A percentile compares a stretch with the other conserved stretches of the same genome.
Evolutionary conservation across 2,888 invertebrate species (phyloP).

Genomic region (Dolomedes plantarius): DNA sequence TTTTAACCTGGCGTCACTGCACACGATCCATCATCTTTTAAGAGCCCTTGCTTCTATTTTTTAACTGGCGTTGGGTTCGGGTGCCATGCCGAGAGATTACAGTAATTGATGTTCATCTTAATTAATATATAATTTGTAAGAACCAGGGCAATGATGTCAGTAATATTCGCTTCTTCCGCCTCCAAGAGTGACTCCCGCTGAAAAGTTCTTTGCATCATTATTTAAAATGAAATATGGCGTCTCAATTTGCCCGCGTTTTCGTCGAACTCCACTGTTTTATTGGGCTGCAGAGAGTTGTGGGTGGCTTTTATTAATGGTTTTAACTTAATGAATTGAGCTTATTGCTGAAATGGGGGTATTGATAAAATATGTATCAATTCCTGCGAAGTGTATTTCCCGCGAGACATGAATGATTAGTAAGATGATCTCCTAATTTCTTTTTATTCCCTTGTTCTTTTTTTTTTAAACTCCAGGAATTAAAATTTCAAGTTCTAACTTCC

Average conservation of each 20-base stretch:
- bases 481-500: no score
- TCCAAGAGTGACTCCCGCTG: constrained; percentile 2
- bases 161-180: neutral
- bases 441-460: no score
- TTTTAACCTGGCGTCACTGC: neutral
- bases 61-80: neutral
- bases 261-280: neutral
- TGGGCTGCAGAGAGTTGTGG: neutral
- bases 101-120: constrained; percentile 10
- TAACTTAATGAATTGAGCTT: neutral
- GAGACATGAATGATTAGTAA: no score
- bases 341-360: neutral
- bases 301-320: neutral
- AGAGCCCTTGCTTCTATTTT: neutral
- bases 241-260: neutral
- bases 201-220: neutral
- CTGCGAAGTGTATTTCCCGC: no score
- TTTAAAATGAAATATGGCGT: neutral
- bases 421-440: no score
- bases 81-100: neutral
- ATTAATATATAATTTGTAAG: constrained; percentile 16
- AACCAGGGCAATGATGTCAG: neutral
- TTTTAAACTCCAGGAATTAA: no score
- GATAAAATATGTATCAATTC: no score
- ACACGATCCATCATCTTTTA: constrained; percentile 6